Evolutionary conservation across 2,888 invertebrate species (phyloP).

Genomic region (Hofmannophila pseudospretella): DNA sequence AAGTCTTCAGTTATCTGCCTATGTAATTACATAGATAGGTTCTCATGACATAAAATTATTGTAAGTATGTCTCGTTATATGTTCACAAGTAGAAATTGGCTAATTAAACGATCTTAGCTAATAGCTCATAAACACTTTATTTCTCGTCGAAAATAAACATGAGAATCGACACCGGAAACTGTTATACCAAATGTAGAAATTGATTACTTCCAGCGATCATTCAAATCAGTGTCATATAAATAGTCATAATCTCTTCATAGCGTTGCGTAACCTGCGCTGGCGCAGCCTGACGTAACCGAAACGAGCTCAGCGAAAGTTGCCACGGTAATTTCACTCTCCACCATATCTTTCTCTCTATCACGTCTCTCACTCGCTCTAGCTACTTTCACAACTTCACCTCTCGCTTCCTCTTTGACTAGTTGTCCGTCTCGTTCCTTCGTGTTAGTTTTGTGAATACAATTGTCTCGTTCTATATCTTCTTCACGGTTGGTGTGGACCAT

Average conservation of each 20-base stretch:
- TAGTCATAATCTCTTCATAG: slow-evolving; percentile 58
- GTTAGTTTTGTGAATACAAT: slow-evolving; percentile 29
- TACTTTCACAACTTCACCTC: slow-evolving; percentile 24
- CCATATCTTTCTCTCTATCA: slow-evolving; percentile 54
- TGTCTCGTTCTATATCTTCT: slow-evolving; percentile 52
- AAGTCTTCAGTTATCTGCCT: too few species aligned
- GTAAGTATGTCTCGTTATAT: too few species aligned
- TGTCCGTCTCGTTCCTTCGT: slow-evolving; percentile 35
- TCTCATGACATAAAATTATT: too few species aligned
- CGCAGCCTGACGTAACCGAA: slow-evolving; percentile 66
- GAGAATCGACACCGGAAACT: slow-evolving; percentile 40
- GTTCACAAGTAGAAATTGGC: too few species aligned
- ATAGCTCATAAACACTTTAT: too few species aligned
- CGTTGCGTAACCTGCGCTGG: slow-evolving; percentile 53
- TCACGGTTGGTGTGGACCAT: slow-evolving; percentile 50
- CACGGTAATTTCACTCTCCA: slow-evolving; percentile 69
- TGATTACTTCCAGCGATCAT: slow-evolving; percentile 61
- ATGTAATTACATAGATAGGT: too few species aligned
- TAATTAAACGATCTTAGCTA: too few species aligned
- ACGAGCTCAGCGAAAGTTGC: slow-evolving; percentile 73
- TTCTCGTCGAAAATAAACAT: slow-evolving; percentile 11
- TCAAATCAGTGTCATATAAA: slow-evolving; percentile 68
- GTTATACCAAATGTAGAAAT: slow-evolving; percentile 42
- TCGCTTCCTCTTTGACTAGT: slow-evolving; percentile 34
- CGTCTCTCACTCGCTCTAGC: slow-evolving; percentile 39